Evolutionary conservation across 2,888 invertebrate species (phyloP).

Genomic region (Spodoptera exigua): DNA sequence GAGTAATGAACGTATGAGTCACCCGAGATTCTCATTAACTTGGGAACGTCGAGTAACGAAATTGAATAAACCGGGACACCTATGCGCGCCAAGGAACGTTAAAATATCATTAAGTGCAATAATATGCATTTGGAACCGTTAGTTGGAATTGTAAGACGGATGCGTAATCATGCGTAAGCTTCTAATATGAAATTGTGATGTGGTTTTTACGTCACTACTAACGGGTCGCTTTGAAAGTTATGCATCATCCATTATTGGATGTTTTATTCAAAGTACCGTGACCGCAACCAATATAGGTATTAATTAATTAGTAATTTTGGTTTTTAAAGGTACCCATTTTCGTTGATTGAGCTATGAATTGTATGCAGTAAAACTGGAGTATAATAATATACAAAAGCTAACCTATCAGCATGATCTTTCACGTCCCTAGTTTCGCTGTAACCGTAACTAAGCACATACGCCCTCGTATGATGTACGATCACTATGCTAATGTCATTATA

Average conservation of each 20-base stretch:
- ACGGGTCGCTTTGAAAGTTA: constrained; percentile 27
- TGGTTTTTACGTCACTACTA: constrained; percentile 20
- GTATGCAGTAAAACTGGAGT: too few species aligned
- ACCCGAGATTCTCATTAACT: constrained; percentile 57
- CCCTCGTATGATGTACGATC: constrained; percentile 45
- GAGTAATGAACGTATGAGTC: constrained; percentile 63
- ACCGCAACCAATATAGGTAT: constrained; percentile 9
- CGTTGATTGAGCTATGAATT: too few species aligned
- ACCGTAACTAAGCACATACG: constrained; percentile 28
- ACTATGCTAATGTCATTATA: constrained; percentile 67
- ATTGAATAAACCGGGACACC: constrained; percentile 56
- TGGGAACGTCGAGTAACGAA: constrained; percentile 43
- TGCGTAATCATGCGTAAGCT: constrained; percentile 42
- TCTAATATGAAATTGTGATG: constrained; percentile 27
- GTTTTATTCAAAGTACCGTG: constrained; percentile 21
- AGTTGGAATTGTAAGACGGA: constrained; percentile 22
- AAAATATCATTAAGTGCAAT: constrained; percentile 52
- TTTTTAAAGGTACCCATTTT: too few species aligned
- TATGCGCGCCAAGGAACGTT: constrained; percentile 43
- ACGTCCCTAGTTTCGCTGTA: too few species aligned
- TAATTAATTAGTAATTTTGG: not conserved
- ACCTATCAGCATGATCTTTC: too few species aligned
- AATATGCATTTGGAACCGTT: constrained; percentile 35
- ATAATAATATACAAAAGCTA: too few species aligned
- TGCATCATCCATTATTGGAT: constrained; percentile 10